Conservation (phyloP, 2,113 vertebrate genomes). For the Nettapus auritus region DNA sequence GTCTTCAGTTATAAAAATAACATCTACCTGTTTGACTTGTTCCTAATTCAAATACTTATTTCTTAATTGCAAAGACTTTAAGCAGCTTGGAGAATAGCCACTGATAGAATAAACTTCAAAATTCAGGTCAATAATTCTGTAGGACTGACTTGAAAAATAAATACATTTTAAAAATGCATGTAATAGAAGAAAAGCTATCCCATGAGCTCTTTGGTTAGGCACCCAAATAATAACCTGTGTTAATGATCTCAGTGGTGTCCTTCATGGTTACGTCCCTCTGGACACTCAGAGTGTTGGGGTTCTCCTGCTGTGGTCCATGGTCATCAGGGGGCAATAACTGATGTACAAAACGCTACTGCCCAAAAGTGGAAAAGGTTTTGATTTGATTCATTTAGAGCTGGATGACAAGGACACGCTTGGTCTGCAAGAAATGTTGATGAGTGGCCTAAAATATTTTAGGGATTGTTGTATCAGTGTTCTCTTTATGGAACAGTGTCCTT, state of each 20-base stretch:
- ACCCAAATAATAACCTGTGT: not conserved
- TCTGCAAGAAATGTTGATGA: conserved; percentile 15
- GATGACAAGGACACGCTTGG: not conserved
- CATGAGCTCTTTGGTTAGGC: not conserved
- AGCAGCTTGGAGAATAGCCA: not conserved
- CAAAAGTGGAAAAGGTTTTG: not conserved
- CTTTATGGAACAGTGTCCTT: conserved; percentile 19
- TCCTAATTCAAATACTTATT: not conserved
- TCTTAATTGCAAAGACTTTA: not conserved
- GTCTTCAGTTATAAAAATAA: not conserved
- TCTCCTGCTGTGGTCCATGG: not conserved
- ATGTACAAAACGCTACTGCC: not conserved
- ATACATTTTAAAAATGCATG: not conserved
- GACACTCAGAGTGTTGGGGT: not conserved
- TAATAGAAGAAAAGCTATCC: not conserved
- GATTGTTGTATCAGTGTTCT: not conserved
- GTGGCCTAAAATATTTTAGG: conserved; percentile 12
- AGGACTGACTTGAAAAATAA: not conserved
- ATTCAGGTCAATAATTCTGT: not conserved
- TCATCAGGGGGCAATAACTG: not conserved
- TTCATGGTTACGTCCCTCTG: not conserved
- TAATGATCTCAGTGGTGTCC: not conserved
- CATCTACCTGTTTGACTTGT: not conserved
- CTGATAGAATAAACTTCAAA: not conserved
- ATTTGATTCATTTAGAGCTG: not conserved